Evolutionary conservation across 2,113 vertebrate genomes (phyloP), one percentile per base, ranked within the genome.

Genomic region (Apaloderma vittatum): DNA sequence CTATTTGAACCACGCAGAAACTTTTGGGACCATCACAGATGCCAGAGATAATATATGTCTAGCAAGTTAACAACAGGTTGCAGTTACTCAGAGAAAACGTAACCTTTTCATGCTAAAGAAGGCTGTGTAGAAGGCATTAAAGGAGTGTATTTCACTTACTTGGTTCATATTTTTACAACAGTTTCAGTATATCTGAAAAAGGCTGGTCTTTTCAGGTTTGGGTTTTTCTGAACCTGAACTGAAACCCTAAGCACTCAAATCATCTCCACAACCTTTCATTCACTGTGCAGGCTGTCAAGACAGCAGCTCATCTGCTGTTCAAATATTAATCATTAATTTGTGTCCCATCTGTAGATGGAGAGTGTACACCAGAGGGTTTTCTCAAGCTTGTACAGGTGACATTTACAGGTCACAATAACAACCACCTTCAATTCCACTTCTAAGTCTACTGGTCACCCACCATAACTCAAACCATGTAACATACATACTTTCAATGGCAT

Each of bases 351-450:
- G 10, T 3, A 58, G 15, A 65, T 8, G 15, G 8, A 62, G 3
- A 51, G 29, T 0, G 0, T 34, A 65, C 2, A 26, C 34, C 58
- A 32, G 2, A 36, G 30, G 24, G 20, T 54, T 54, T 78, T 45
- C 54, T 91, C 58, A 62, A n/a, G 34, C 15, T 37, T 79, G 52
- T 61, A 57, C 12, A 68, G n/a, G 30, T 87, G 45, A 84, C 45
- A 12, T n/a, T 84, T n/a, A 67, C 22, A 32, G n/a, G 37, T 55
- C 62, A 94, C 20, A 74, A 77, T 77, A 54, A 4, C 26, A 92
- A 54, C 5, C 24, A 63, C 45, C 30, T 80, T 59, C n/a, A 62
- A 49, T 52, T 45, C 26, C 49, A 73, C n/a, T 75, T 81, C 32
- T 15, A 84, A 77, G 65, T 21, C 59, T 75, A 54, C 18, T 40